These are phyloP conservation scores for Hermetia illucens DNA, from an alignment of 1,140 invertebrate genomes.

Conservation along the genomic window DNA sequence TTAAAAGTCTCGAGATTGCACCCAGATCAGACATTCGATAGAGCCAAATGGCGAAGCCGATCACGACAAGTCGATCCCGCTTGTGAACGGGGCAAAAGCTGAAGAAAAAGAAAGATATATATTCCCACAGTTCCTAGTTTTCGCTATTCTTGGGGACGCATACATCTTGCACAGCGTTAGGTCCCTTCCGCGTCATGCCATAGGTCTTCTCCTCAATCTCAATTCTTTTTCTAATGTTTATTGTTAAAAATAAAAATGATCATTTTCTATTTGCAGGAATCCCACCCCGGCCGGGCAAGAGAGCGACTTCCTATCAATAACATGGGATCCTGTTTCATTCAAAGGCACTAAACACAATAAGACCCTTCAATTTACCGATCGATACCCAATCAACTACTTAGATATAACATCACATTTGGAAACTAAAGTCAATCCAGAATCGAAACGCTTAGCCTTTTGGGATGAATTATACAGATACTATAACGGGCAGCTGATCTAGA, in stretches of 20 bases:
- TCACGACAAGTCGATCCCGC: too few relatives aligned
- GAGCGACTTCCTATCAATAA: conserved; percentile 33
- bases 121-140: too few relatives aligned
- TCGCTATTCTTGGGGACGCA: too few relatives aligned
- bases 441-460: conserved; percentile 39
- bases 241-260: too few relatives aligned
- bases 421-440: conserved; percentile 33
- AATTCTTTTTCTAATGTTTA: not conserved
- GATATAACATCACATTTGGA: conserved; percentile 37
- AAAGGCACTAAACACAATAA: conserved; percentile 30
- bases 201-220: not conserved
- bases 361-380: not conserved
- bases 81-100: too few relatives aligned
- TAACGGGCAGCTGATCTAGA: too few relatives aligned
- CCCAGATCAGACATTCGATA: too few relatives aligned
- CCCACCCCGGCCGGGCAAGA: conserved; percentile 35
- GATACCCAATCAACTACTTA: conserved; percentile 38
- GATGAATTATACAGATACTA: conserved; percentile 41
- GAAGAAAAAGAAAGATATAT: too few relatives aligned
- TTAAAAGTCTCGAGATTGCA: too few relatives aligned
- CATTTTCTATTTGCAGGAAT: conserved; percentile 27
- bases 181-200: not conserved
- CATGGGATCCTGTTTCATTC: conserved; percentile 35
- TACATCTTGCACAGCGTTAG: too few relatives aligned
- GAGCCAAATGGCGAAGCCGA: too few relatives aligned